Conservation (phyloP, 2,113 vertebrate species). For the Lophochroa leadbeateri region DNA sequence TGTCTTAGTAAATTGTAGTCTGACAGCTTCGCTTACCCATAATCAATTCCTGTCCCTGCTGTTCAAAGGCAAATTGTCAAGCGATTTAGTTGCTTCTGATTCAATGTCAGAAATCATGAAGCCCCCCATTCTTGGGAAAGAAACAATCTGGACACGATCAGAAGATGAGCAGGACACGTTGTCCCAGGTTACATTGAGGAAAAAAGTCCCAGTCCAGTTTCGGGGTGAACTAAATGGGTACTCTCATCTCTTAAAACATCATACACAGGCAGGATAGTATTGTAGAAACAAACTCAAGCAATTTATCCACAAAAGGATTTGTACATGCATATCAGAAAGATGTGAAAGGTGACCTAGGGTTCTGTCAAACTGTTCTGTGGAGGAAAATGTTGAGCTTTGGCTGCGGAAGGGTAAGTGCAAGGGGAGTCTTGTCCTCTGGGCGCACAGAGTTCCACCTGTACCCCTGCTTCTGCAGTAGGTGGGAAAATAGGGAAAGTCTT, state of each 20-base stretch:
- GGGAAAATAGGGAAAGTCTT: background rate
- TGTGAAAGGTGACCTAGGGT: background rate
- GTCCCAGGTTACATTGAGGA: background rate
- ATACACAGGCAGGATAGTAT: background rate
- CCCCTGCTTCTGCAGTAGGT: background rate
- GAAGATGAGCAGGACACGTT: background rate
- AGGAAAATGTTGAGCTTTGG: background rate
- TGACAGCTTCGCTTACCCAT: constrained; percentile 10
- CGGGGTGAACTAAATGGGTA: background rate
- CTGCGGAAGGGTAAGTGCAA: background rate
- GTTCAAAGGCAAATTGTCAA: constrained; percentile 18
- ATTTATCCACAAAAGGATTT: background rate
- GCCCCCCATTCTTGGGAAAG: background rate
- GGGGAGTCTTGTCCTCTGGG: background rate
- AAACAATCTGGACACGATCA: background rate
- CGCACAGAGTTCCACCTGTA: accelerated
- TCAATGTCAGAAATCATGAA: constrained; percentile 38
- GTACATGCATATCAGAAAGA: background rate
- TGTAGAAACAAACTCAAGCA: background rate
- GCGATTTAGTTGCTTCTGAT: background rate
- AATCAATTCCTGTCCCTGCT: background rate
- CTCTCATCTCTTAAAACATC: background rate
- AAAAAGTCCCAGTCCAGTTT: background rate
- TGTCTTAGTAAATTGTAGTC: constrained; percentile 31
- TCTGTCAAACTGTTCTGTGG: background rate